Evolutionary conservation across 2,113 vertebrate genomes (phyloP).

Genomic region (Terrapene triunguis): DNA sequence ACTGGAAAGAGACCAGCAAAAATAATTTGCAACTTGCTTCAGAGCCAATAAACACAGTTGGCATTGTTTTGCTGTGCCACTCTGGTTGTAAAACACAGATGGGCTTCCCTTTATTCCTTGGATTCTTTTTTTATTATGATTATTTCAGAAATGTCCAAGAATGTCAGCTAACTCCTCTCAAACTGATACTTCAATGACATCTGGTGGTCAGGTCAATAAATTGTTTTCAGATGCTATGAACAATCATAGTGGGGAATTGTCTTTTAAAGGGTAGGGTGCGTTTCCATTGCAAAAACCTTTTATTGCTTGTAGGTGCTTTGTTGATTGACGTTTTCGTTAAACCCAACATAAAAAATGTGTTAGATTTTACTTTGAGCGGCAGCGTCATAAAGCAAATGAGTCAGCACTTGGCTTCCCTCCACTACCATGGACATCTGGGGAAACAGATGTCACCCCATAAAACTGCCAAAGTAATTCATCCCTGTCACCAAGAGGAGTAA

Average conservation of each 20-base stretch:
- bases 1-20: not conserved
- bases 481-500: not conserved
- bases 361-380: not conserved
- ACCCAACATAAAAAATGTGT: not conserved
- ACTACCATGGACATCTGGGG: not conserved
- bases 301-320: not conserved
- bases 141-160: not conserved
- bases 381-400: not conserved
- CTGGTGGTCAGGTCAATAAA: not conserved
- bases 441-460: not conserved
- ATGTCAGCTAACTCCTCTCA: not conserved
- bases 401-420: not conserved
- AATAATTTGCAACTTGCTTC: not conserved
- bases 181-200: not conserved
- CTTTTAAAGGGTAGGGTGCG: not conserved
- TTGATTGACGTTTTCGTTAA: not conserved
- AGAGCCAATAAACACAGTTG: not conserved
- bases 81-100: not conserved
- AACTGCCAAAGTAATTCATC: not conserved
- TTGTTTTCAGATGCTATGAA: not conserved
- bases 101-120: not conserved
- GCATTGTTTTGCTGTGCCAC: not conserved
- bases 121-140: not conserved
- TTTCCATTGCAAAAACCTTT: not conserved
- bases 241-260: not conserved